phyloP scores from a whole-genome alignment of 2,113 vertebrate genomes.

The Anguilla japonica region DNA sequence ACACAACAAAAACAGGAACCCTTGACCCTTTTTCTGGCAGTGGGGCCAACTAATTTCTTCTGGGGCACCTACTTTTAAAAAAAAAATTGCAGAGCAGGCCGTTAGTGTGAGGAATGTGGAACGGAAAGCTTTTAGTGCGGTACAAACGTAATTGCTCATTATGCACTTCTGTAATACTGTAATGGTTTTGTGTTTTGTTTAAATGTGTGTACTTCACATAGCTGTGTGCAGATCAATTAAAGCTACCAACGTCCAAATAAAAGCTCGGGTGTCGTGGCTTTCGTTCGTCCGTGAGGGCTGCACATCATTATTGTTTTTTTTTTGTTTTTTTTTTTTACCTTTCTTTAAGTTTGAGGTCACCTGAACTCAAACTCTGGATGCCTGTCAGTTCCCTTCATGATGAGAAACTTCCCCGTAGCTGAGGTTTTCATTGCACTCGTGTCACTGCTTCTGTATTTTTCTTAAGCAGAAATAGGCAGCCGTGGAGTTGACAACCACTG shows the following conservation, averaged over 20 bases:
- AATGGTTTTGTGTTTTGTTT: not conserved
- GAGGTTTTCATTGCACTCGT: not conserved
- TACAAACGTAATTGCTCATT: constrained; percentile 14
- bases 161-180: not conserved
- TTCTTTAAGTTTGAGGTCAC: too few relatives aligned
- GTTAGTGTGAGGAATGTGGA: constrained; percentile 12
- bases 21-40: constrained; percentile 1
- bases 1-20: not conserved
- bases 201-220: not conserved
- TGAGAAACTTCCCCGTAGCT: not conserved
- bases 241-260: not conserved
- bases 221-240: not conserved
- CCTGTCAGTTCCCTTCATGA: too few relatives aligned
- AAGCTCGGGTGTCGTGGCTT: not conserved
- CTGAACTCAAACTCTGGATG: too few relatives aligned
- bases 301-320: not conserved
- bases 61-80: not conserved
- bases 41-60: constrained; percentile 31
- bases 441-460: not conserved
- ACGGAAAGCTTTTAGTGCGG: not conserved
- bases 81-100: not conserved
- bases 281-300: not conserved
- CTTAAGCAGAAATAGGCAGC: not conserved
- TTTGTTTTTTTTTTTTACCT: too few relatives aligned
- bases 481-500: not conserved